Base-by-base conservation (phyloP, 2,888 invertebrate species). In the Ceriagrion tenellum region DNA sequence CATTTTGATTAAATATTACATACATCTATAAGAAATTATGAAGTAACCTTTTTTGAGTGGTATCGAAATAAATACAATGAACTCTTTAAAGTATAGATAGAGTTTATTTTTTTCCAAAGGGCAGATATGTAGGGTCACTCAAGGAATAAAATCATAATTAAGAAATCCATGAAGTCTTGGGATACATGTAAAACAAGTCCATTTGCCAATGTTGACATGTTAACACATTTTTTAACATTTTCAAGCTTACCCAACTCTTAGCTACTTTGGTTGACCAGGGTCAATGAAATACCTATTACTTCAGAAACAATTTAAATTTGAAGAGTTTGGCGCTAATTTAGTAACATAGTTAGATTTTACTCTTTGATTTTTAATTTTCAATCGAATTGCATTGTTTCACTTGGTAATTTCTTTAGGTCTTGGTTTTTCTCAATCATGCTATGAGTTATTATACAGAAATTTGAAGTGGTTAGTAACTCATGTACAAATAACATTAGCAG, bases 401-500 rank as follows among this genome's bases (percentile, higher is more conserved):
- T 35, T n/a, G 1, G 93, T 47, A 23, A 63, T 47, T 47, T 93
- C 47, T 47, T 47, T 8, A 69, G 47, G 23, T 74, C 55, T 93
- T 47, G 40, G 40, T 23, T 69, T 47, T 47, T 93, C 69, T 93
- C 93, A 93, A 93, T 30, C 13, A 93, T 93, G 23, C 47, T 47
- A 47, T 47, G 18, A 93, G 20, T 93, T 93, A 93, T 47, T n/a
- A 69, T 93, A 69, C 35, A 93, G 93, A 47, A 69, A 69, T 8
- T 47, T 93, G 0, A 74, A 93, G 35, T 74, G 35, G 93, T 47
- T 93, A 59, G 20, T 59, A 93, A 69, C 47, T 47, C 93, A 93
- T 74, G 69, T 93, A 88, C 47, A 93, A 93, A 63, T 69, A 93
- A 69, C 40, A 93, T 74, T 93, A 63, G 40, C 74, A 35, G 40